Conservation (phyloP, 2,797 vertebrate species). For the Furcifer pardalis region DNA sequence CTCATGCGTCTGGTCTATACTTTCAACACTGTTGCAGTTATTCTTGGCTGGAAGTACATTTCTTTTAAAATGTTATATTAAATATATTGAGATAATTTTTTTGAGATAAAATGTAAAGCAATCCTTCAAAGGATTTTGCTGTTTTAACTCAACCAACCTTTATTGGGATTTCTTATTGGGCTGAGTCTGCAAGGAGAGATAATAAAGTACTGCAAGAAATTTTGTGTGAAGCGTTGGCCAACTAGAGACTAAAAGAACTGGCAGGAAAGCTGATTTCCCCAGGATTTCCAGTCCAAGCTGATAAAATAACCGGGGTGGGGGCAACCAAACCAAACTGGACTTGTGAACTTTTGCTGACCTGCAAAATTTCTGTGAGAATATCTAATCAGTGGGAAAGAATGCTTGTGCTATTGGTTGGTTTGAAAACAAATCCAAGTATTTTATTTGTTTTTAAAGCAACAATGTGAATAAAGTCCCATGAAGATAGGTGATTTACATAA, state of each 20-base stretch:
- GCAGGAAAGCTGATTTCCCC: neutral
- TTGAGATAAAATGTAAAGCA: neutral
- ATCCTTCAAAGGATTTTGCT: neutral
- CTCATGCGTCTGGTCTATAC: neutral
- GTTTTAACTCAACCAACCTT: conserved; percentile 9
- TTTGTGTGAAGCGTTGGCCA: neutral
- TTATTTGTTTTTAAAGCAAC: neutral
- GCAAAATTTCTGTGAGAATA: neutral
- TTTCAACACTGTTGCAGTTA: neutral
- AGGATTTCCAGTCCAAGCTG: conserved; percentile 20
- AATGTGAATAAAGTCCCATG: neutral
- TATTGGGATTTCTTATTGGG: neutral
- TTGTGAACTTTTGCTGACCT: neutral
- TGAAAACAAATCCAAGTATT: neutral
- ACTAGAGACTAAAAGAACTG: neutral
- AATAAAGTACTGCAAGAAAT: conserved; percentile 10
- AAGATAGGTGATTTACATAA: neutral
- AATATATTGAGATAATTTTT: neutral
- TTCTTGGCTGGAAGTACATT: neutral
- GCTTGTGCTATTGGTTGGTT: neutral
- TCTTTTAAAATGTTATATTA: neutral
- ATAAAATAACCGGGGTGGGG: neutral
- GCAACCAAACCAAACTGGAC: neutral
- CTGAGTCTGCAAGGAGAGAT: conserved; percentile 1
- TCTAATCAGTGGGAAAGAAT: neutral